Base-by-base conservation (phyloP, 2,888 invertebrate genomes). In the Tetheella fluctuosa region DNA sequence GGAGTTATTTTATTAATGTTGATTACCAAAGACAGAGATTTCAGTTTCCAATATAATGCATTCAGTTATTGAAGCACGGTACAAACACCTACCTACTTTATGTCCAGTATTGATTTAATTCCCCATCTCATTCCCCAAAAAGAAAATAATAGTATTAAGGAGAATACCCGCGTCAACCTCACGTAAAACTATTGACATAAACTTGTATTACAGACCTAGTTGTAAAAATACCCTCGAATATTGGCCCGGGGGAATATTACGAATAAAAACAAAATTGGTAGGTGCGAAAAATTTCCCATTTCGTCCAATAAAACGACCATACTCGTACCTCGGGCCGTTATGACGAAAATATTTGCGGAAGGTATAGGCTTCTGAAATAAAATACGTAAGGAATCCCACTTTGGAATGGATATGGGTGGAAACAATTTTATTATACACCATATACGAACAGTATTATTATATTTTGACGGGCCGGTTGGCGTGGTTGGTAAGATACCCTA, bases 211-310 rank as follows among this genome's bases (percentile, higher is more conserved):
- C 48, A 20, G 10, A 20, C 48, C 20, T 6, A 17, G n/a, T 20
- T 48, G 34, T 20, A n/a, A 55, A 55, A 55, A 23, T 37, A 59
- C 34, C 59, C 52, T 56, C 56, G 53, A 56, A 59, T 59, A 56
- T 52, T 37, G 37, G 37, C 53, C 34, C 7, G 25, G 48, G 55
- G 6, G 55, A 30, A 55, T 56, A 52, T 56, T 55, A 52, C 37
- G 37, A 23, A 34, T 54, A 54, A 55, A 61, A 61, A 60, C 57
- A 57, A 30, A 61, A 58, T 61, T 58, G 57, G 58, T 53, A 61
- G 61, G 61, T 61, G 57, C 34, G 20, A 58, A 42, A 37, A 61
- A 60, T 54, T 57, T 37, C 57, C 60, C 57, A 60, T 59, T 59
- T 56, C 37, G 57, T 57, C 60, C 39, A 60, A 60, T 60, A 58